Evolutionary conservation across 2,113 vertebrate species (phyloP).

Genomic region (Corythornis cristatus): DNA sequence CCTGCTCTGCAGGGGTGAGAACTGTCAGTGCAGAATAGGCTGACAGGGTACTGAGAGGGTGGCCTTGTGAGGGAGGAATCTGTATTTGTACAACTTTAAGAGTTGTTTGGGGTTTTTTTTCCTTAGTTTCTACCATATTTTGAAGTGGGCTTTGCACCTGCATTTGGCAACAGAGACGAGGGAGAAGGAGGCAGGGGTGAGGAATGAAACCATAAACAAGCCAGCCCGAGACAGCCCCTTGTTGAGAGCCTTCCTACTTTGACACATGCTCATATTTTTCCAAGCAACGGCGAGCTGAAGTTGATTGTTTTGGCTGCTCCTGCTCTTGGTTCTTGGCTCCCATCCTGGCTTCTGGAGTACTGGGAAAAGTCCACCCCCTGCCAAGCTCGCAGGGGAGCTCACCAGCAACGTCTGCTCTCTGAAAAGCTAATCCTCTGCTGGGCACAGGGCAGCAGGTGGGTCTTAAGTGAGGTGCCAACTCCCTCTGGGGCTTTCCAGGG

Average conservation of each 20-base stretch:
- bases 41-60: not conserved
- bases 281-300: not conserved
- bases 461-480: not conserved
- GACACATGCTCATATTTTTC: conserved; percentile 30
- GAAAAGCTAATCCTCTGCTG: not conserved
- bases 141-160: not conserved
- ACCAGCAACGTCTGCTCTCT: not conserved
- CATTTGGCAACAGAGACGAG: not conserved
- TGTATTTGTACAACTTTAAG: not conserved
- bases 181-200: not conserved
- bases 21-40: not conserved
- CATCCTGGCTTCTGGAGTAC: not conserved
- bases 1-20: conserved; percentile 19
- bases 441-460: fast-evolving
- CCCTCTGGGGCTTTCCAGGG: not conserved
- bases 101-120: not conserved
- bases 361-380: not conserved
- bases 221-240: not conserved
- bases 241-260: conserved; percentile 20
- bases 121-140: not conserved
- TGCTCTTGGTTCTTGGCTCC: conserved; percentile 13
- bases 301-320: conserved; percentile 33
- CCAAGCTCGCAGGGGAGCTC: not conserved
- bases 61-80: not conserved
- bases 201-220: conserved; percentile 22